Evolutionary conservation across 2,888 invertebrate species (phyloP).

Genomic region (Thysanoteuthis rhombus): DNA sequence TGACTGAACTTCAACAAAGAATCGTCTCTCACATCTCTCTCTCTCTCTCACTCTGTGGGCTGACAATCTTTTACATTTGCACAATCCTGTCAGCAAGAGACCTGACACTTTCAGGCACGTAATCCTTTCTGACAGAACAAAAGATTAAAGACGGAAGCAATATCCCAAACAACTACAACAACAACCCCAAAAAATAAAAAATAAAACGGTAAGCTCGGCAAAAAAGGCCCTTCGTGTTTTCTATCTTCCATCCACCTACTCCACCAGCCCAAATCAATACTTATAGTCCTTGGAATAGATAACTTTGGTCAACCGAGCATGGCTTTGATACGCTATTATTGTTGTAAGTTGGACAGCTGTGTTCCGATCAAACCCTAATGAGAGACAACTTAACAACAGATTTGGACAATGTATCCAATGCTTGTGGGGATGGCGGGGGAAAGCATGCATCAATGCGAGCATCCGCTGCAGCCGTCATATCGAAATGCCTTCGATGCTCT

Average conservation of each 20-base stretch:
- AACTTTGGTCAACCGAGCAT: conserved; percentile 26
- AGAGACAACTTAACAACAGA: conserved; percentile 25
- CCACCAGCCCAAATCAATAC: not conserved
- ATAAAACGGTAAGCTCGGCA: not conserved
- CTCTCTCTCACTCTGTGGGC: not conserved
- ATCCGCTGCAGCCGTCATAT: not conserved
- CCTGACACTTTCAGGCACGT: conserved; percentile 1
- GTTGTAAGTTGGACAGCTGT: conserved; percentile 18
- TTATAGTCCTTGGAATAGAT: conserved; percentile 22
- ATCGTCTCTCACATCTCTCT: not conserved
- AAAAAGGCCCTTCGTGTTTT: not conserved
- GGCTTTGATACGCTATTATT: conserved; percentile 24
- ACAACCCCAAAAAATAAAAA: not conserved
- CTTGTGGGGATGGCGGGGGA: not conserved
- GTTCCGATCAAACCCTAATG: not conserved
- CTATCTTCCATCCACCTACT: not conserved
- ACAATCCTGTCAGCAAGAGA: conserved; percentile 26
- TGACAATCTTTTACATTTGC: not conserved
- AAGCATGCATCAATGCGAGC: not conserved
- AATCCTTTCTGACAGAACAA: conserved; percentile 30
- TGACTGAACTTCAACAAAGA: too few species aligned
- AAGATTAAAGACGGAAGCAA: conserved; percentile 17
- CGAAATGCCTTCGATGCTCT: not conserved
- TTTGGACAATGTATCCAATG: not conserved
- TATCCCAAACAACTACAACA: not conserved